phyloP scores from a whole-genome alignment of 2,797 vertebrate genomes.

The Manis crassicaudata region DNA sequence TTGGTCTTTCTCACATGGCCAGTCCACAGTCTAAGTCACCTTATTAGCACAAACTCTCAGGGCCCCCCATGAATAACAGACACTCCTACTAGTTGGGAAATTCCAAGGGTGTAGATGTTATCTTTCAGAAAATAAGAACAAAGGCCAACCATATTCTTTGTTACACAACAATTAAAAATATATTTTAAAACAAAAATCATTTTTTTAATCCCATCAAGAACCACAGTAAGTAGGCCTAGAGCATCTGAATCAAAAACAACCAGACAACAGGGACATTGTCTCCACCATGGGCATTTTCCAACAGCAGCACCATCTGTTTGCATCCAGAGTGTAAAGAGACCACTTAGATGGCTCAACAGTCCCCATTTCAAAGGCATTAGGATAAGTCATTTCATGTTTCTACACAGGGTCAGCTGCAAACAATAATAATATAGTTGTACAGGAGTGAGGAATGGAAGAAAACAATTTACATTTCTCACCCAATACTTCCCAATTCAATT shows the following conservation, averaged over 20 bases:
- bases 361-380: slow-evolving; percentile 49
- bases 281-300: not conserved
- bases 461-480: slow-evolving; percentile 75
- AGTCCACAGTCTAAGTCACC: not conserved
- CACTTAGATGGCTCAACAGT: not conserved
- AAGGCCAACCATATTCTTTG: not conserved
- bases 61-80: not conserved
- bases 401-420: slow-evolving; percentile 11
- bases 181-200: not conserved
- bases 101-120: not conserved
- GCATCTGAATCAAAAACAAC: slow-evolving; percentile 20
- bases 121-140: not conserved
- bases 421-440: slow-evolving; percentile 1
- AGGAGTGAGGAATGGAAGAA: slow-evolving; percentile 61
- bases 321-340: slow-evolving; percentile 28
- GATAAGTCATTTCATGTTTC: slow-evolving; percentile 31
- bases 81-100: not conserved
- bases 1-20: not conserved
- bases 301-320: not conserved
- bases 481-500: slow-evolving; percentile 76
- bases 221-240: not conserved
- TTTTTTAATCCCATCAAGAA: not conserved
- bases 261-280: not conserved
- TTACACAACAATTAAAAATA: not conserved
- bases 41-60: slow-evolving; percentile 6